Conservation (phyloP, 1,140 invertebrate genomes). For the Ceratina calcarata region DNA sequence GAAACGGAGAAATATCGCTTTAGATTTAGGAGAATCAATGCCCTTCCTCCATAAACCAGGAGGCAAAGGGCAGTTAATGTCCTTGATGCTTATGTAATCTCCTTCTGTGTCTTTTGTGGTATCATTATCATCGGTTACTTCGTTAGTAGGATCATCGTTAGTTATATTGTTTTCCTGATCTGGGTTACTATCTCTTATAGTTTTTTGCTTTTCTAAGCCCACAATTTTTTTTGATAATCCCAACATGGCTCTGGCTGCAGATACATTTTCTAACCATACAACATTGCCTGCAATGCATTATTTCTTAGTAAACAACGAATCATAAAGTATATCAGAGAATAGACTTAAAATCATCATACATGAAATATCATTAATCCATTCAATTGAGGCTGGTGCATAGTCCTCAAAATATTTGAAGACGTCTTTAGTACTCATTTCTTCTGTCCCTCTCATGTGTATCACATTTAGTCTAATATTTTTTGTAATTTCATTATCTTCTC, state of each 20-base stretch:
- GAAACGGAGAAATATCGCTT: constrained; percentile 87
- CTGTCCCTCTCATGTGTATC: constrained; percentile 87
- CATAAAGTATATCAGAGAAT: neutral
- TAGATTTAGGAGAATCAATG: constrained; percentile 82
- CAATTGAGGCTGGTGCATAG: constrained; percentile 86
- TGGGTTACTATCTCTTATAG: constrained; percentile 23
- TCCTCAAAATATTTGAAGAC: constrained; percentile 89
- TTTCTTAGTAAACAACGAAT: neutral
- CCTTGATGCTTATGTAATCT: constrained; percentile 76
- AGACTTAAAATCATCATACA: constrained; percentile 80
- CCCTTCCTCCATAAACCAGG: constrained; percentile 90
- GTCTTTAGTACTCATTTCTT: constrained; percentile 88
- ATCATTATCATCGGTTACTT: constrained; percentile 57
- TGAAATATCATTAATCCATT: constrained; percentile 90
- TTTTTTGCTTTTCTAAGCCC: constrained; percentile 69
- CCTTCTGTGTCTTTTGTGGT: constrained; percentile 58
- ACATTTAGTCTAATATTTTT: constrained; percentile 86
- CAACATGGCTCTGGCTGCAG: constrained; percentile 86
- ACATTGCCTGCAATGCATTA: constrained; percentile 84
- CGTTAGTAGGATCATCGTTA: constrained; percentile 59
- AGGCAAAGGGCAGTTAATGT: constrained; percentile 82
- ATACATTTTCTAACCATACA: constrained; percentile 86
- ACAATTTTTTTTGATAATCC: constrained; percentile 81
- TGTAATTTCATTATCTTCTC: constrained; percentile 80
- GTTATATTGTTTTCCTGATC: constrained; percentile 40